Evolutionary conservation across 2,113 vertebrate species (phyloP), one percentile per base, ranked within the genome.

Genomic region (Andinoacara biseriatus): DNA sequence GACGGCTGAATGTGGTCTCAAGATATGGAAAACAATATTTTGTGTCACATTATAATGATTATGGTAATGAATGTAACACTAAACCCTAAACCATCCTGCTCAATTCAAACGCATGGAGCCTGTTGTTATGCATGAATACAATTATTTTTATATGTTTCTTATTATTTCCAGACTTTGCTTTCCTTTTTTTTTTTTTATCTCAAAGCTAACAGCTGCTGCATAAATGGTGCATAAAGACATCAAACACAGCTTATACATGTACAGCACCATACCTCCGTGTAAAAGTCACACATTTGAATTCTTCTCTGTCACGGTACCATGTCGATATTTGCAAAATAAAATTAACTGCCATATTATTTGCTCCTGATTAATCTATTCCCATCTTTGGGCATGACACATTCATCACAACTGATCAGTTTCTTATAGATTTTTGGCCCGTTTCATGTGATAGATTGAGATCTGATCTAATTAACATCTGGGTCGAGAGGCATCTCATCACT

Each of bases 381-480:
- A 60, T 69, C 52, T 58, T 46, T 65, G 52, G 5, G n/a, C 35
- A 69, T 2, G 3, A 43, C 31, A 26, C 60, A 58, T 85, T 83
- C 46, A 87, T 86, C 61, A 15, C 5, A 61, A 89, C 63, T 77
- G 82, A 86, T 79, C 72, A 72, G 82, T 43, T 4, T 29, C 58
- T 80, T 74, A 83, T 38, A 74, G 77, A 67, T 43, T 89, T 65
- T 69, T 81, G 76, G 33, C 85, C 74, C 3, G 31, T 80, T 89
- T 86, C 65, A 88, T 61, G 22, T 83, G 17, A 93, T 86, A 83
- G 74, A 93, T 93, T 86, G 91, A 86, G 82, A 91, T 78, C 85
- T 93, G 88, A 94, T 94, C 91, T 82, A 90, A 91, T 95, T 85
- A 92, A 91, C 83, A 91, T 93, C 85, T 76, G 81, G 90, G 92